A percentile compares a stretch with the other conserved stretches of the same genome.
These are phyloP conservation scores for Eptatretus burgeri DNA, from an alignment of 2,113 vertebrate genomes.

Conservation along the genomic window DNA sequence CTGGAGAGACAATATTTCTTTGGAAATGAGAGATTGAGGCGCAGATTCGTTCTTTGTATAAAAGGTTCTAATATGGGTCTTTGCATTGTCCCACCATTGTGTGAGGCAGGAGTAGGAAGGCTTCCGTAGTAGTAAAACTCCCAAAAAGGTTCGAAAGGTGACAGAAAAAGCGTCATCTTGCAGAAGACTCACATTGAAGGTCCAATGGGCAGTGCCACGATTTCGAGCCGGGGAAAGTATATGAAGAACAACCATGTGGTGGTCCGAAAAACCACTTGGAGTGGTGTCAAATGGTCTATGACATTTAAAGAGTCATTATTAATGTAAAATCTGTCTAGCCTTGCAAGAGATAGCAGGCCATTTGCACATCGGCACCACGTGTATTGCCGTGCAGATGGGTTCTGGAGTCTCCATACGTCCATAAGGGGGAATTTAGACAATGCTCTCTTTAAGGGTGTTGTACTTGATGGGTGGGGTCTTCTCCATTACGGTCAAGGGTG, in stretches of 20 bases:
- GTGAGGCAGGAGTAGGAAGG: not conserved
- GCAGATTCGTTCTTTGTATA: not conserved
- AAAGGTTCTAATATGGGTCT: not conserved
- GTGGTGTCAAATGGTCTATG: not conserved
- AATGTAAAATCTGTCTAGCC: not conserved
- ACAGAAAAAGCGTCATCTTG: not conserved
- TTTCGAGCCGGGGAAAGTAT: not conserved
- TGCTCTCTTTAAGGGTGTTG: not conserved
- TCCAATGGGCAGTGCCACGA: not conserved
- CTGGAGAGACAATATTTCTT: too few species aligned
- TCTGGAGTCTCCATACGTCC: not conserved
- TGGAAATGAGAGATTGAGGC: not conserved
- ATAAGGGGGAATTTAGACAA: not conserved
- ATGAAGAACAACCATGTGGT: not conserved
- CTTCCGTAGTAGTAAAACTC: not conserved
- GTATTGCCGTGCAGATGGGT: not conserved
- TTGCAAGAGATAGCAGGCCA: not conserved
- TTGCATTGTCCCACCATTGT: conserved; percentile 1
- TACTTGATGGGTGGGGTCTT: not conserved
- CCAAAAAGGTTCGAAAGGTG: not conserved
- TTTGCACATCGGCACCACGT: conserved; percentile 1
- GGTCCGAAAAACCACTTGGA: not conserved
- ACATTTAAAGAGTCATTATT: not conserved
- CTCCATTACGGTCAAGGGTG: not conserved
- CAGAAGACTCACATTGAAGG: not conserved